Conservation (phyloP, 2,113 vertebrate species). For the Mesitornis unicolor region DNA sequence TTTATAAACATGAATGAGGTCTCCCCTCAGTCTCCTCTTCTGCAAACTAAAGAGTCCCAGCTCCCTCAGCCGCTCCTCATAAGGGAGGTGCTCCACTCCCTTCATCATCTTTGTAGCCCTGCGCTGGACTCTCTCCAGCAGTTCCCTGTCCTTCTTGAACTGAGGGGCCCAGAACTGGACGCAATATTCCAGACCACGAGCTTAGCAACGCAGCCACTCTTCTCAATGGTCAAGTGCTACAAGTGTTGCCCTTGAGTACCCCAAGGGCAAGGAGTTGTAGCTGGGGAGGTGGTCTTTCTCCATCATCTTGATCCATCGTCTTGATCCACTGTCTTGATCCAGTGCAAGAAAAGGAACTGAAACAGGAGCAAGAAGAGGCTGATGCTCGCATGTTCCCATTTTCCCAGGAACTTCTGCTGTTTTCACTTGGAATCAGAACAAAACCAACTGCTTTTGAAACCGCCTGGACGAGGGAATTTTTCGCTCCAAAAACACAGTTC, state of each 20-base stretch:
- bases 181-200: too few species aligned
- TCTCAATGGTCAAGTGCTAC: fast-evolving
- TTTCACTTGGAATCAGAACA: slow-evolving; percentile 18
- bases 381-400: background rate
- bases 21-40: too few species aligned
- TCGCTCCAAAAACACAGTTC: background rate
- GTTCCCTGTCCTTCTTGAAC: too few species aligned
- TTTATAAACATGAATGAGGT: too few species aligned
- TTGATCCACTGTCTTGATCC: background rate
- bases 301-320: background rate
- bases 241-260: too few species aligned
- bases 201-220: background rate
- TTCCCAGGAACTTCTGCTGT: background rate
- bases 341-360: background rate
- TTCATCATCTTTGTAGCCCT: too few species aligned
- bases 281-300: background rate
- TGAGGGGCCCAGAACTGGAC: too few species aligned
- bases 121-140: too few species aligned
- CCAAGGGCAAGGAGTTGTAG: background rate
- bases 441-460: background rate
- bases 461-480: background rate
- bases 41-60: too few species aligned
- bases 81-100: too few species aligned
- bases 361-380: background rate
- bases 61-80: too few species aligned